Evolutionary conservation across 2,888 invertebrate species (phyloP).

Genomic region (Drosophila kanekoi): DNA sequence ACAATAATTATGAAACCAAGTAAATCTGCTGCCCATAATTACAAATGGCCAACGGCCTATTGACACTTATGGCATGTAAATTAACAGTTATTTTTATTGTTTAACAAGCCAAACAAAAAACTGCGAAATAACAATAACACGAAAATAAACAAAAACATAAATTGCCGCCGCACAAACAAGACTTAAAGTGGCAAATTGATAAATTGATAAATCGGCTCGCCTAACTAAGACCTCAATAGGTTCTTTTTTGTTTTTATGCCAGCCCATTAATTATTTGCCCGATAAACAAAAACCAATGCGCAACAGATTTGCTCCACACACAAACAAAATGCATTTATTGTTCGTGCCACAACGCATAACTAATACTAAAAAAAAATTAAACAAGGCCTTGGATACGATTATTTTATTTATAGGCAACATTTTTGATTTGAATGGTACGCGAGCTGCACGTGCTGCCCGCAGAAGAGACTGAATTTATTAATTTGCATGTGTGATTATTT

Average conservation of each 20-base stretch:
- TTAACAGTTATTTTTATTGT: conserved; percentile 66
- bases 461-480: conserved; percentile 76
- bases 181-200: conserved; percentile 73
- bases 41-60: conserved; percentile 67
- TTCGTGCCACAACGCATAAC: conserved; percentile 39
- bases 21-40: conserved; percentile 55
- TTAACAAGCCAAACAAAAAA: conserved; percentile 35
- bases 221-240: conserved; percentile 54
- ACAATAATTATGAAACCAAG: conserved; percentile 16
- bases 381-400: conserved; percentile 32
- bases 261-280: conserved; percentile 68
- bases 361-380: conserved; percentile 13
- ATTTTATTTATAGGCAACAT: conserved; percentile 69
- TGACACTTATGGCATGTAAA: conserved; percentile 75
- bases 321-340: conserved; percentile 52
- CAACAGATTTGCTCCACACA: conserved; percentile 63
- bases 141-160: conserved; percentile 7
- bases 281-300: conserved; percentile 66
- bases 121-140: conserved; percentile 1
- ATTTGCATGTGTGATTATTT: conserved; percentile 83
- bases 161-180: conserved; percentile 11
- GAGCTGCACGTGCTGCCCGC: conserved; percentile 13
- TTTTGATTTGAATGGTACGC: conserved; percentile 57
- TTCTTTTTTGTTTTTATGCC: conserved; percentile 48
- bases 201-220: conserved; percentile 55